Percentiles rank a stretch among this genome's conserved stretches.
Evolutionary conservation across 2,113 vertebrate genomes (phyloP).

Genomic region (Channa argus): DNA sequence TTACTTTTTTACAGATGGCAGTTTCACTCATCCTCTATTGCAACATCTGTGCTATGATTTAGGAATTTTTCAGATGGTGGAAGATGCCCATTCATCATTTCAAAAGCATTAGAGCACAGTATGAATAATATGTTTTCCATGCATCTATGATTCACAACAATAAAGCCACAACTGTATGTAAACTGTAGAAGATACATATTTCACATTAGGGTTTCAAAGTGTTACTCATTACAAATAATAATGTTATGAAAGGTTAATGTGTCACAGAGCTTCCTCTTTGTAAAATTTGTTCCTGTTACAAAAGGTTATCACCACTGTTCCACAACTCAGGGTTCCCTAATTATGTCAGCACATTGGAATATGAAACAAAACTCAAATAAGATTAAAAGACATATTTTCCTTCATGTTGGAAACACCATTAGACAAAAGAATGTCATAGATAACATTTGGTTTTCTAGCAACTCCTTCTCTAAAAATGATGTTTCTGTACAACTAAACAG

Average conservation of each 20-base stretch:
- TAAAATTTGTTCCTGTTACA: neutral
- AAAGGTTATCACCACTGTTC: neutral
- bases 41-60: slow-evolving; percentile 42
- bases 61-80: slow-evolving; percentile 43
- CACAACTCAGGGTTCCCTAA: neutral
- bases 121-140: slow-evolving; percentile 26
- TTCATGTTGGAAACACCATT: too few species aligned
- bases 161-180: neutral
- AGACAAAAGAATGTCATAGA: too few species aligned
- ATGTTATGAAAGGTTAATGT: neutral
- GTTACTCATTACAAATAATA: neutral
- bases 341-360: neutral
- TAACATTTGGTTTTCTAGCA: too few species aligned
- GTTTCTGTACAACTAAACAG: too few species aligned
- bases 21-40: slow-evolving; percentile 25
- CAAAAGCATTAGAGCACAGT: neutral
- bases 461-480: too few species aligned
- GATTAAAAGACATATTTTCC: too few species aligned
- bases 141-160: slow-evolving; percentile 26
- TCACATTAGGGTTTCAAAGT: slow-evolving; percentile 1
- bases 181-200: neutral
- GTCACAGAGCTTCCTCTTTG: neutral
- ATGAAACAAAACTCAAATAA: neutral
- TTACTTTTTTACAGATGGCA: slow-evolving; percentile 35
- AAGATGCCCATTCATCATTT: slow-evolving; percentile 35